Evolutionary conservation across 2,888 invertebrate genomes (phyloP), one percentile per base, ranked within the genome.

Genomic region (Acrobasis consociella): DNA sequence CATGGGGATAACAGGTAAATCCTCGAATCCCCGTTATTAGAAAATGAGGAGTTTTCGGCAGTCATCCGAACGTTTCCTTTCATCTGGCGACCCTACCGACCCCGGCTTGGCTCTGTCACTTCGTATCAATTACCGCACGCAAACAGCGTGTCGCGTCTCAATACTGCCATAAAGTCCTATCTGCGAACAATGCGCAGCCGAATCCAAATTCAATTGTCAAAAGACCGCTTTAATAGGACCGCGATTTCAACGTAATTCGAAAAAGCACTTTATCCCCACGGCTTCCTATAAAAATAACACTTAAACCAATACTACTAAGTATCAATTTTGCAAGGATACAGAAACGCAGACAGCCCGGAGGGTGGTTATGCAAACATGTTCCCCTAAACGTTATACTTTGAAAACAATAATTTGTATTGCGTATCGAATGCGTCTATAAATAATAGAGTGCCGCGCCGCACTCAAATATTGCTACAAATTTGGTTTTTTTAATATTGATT

Each of bases 371-470:
- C 89, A 91, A 92, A 92, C 82, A 82, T 77, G 84, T 85, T 87
- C 91, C 92, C 92, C 91, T 91, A 90, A 91, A 91, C 90, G 91
- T 90, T 91, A 92, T 92, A 92, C 92, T 92, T 92, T 91, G 92
- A 92, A 91, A 92, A 92, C 91, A 92, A 92, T 91, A 91, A 92
- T 92, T 92, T 91, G 91, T 92, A 91, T 92, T 91, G 91, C 92
- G 92, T 92, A 92, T 91, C 91, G 92, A 91, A 92, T 90, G 90
- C 86, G 85, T 86, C 86, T 77, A 91, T 92, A 91, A 92, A 92
- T 92, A 92, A 92, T 91, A 91, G 86, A 92, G 91, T 92, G 92
- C 89, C 91, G 90, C 87, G 87, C 83, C 81, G 84, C 77, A 81
- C 81, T 70, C 81, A 75, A 81, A 79, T 78, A 81, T 78, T 77